Base-by-base conservation (phyloP, 2,888 invertebrate genomes). In the Lydus trimaculatus region DNA sequence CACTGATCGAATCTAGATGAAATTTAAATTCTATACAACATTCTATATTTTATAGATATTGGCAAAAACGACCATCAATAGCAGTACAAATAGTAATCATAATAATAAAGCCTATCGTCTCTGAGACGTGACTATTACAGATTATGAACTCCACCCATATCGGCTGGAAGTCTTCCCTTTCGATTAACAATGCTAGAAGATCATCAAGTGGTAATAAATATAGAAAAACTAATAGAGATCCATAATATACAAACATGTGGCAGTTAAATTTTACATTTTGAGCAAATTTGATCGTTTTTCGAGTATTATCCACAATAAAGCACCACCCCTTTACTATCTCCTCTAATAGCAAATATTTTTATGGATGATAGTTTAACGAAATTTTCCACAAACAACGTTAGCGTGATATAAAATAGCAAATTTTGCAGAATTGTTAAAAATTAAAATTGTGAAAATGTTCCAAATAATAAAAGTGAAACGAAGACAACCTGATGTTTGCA, bases 61-160 rank as follows among this genome's bases (percentile, higher is more conserved):
- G 43, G 61, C 20, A 58, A 13, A 69, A 63, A 33, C 56, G 58
- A 20, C 58, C 64, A 20, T 56, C 61, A 69, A 63, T 58, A 58
- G 52, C 61, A 70, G 62, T 62, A 66, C 60, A 60, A 65, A 66
- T 70, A 70, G 67, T 66, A 66, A 67, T 67, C 61, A 59, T n/a
- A 20, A 43, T 28, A 17, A 0, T 8, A 23, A 25, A 61, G 15
- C 52, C 61, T 63, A 59, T 39, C 25, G 31, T 62, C 20, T 67
- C 17, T 56, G 25, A 59, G 43, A 60, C 43, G 58, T 56, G 56
- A 56, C 62, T 62, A 39, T 62, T 59, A 48, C 66, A 61, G 58
- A 58, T 43, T 58, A 64, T 67, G 64, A 52, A 64, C 64, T 70
- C n/a, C n/a, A n/a, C n/a, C n/a, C n/a, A n/a, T n/a, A n/a, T n/a